Conservation (phyloP, 1,140 invertebrate species). For the Aradophagus sp. region DNA sequence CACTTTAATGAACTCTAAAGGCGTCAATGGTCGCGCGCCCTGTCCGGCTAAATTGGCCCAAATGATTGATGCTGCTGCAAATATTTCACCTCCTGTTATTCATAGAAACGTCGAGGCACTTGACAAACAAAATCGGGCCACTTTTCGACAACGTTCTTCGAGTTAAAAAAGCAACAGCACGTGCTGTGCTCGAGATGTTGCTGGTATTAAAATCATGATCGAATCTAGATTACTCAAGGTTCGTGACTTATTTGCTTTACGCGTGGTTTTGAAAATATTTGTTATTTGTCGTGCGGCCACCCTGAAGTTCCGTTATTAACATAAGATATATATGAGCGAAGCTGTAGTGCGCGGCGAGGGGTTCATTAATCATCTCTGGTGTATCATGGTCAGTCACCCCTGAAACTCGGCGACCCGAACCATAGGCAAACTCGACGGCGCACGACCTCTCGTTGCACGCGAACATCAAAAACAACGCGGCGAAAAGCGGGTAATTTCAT, state of each 20-base stretch:
- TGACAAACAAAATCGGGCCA: conserved; percentile 26
- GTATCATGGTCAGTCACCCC: conserved; percentile 61
- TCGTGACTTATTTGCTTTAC: too few species aligned
- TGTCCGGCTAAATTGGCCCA: conserved; percentile 39
- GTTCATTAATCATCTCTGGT: conserved; percentile 65
- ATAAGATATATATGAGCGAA: conserved; percentile 50
- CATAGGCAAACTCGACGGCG: conserved; percentile 54
- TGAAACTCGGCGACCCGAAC: conserved; percentile 56
- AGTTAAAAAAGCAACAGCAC: too few species aligned
- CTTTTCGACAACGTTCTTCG: conserved; percentile 13
- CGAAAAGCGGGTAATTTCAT: conserved; percentile 31
- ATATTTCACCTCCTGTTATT: conserved; percentile 45
- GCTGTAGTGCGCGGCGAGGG: conserved; percentile 37
- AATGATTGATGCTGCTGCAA: conserved; percentile 46
- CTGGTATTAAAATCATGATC: too few species aligned
- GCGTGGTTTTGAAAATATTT: too few species aligned
- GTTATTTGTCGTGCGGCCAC: too few species aligned
- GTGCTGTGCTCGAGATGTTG: too few species aligned
- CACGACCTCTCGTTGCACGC: conserved; percentile 58
- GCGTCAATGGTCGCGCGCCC: conserved; percentile 36
- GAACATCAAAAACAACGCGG: conserved; percentile 41
- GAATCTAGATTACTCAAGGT: too few species aligned
- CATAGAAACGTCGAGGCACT: conserved; percentile 37
- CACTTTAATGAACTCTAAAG: conserved; percentile 47
- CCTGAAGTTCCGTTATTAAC: conserved; percentile 41